phyloP scores from a whole-genome alignment of 2,888 invertebrate species.

The Stenodera caucasica region DNA sequence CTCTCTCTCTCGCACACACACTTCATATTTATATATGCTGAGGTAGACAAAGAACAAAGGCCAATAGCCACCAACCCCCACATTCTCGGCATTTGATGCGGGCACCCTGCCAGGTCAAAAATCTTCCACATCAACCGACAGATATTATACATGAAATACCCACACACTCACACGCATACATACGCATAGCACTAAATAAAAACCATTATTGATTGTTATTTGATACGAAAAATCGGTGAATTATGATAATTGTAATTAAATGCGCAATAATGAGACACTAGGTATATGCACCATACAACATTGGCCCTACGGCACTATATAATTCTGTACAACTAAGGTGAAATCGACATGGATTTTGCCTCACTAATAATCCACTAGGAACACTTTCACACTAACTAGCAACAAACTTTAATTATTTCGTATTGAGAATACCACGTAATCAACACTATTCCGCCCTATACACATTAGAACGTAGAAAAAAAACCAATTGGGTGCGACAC shows the following conservation, averaged over 20 bases:
- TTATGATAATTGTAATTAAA: background rate
- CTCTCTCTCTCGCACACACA: too few relatives aligned
- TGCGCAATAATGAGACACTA: too few relatives aligned
- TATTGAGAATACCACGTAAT: background rate
- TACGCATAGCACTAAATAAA: constrained; percentile 8
- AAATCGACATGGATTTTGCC: constrained; percentile 37
- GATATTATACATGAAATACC: too few relatives aligned
- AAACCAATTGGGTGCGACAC: constrained; percentile 7
- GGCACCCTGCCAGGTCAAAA: constrained; percentile 68
- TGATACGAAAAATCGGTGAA: background rate
- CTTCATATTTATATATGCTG: background rate
- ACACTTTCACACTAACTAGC: constrained; percentile 39
- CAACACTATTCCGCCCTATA: constrained; percentile 14
- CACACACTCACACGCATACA: background rate
- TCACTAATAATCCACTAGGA: constrained; percentile 31
- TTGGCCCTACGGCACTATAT: too few relatives aligned
- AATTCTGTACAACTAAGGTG: constrained; percentile 31
- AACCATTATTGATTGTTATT: background rate
- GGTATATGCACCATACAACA: too few relatives aligned
- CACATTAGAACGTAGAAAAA: background rate
- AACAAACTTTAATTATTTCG: constrained; percentile 27
- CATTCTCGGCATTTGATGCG: constrained; percentile 60
- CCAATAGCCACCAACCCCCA: constrained; percentile 19
- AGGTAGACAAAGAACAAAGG: constrained; percentile 25
- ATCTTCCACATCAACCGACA: constrained; percentile 58